Conservation (phyloP, 2,888 invertebrate genomes). For the Tipula vernalis region DNA sequence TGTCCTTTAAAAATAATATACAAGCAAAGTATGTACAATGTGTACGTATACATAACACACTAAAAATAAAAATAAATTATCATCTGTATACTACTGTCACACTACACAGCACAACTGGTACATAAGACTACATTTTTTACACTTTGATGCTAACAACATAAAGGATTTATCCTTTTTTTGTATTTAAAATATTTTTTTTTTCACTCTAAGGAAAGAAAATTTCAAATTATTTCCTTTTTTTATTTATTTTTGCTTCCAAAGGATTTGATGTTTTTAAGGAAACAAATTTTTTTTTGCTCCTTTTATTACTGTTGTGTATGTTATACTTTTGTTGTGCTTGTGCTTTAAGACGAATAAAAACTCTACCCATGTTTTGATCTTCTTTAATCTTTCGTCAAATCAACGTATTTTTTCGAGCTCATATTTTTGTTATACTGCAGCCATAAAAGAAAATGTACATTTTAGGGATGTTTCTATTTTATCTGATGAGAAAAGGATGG, state of each 20-base stretch:
- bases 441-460: neutral
- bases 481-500: neutral
- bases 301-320: neutral
- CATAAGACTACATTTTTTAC: neutral
- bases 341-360: neutral
- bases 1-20: neutral
- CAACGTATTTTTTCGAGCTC: neutral
- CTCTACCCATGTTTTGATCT: neutral
- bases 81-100: neutral
- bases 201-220: neutral
- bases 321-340: neutral
- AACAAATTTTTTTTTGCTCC: neutral
- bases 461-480: neutral
- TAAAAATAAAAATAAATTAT: neutral
- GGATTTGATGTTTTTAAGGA: neutral
- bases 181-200: neutral
- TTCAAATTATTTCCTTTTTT: conserved; percentile 4
- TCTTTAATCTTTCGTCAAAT: neutral
- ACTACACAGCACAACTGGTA: neutral
- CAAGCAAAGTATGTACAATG: neutral
- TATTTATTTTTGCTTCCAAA: neutral
- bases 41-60: neutral
- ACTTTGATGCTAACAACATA: neutral
- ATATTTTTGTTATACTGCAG: neutral
- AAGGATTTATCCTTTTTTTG: neutral